Evolutionary conservation across 1,140 invertebrate genomes (phyloP), one percentile per base, ranked within the genome.

Genomic region (Oncopeltus fasciatus): DNA sequence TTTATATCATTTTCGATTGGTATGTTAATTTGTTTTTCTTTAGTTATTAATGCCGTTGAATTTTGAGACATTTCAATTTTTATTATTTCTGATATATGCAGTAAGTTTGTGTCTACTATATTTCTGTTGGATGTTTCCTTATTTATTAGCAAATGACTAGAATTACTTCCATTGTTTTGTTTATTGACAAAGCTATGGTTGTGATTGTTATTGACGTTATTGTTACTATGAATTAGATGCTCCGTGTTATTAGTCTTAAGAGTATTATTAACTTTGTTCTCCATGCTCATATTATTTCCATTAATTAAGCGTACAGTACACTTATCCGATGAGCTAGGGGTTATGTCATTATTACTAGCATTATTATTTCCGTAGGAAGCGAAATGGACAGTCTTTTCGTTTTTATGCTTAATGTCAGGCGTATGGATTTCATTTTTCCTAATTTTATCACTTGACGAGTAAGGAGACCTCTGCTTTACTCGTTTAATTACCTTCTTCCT

Each of bases 51-150:
- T 1, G 61, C 57, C 28, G 38, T 62, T 16, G 44, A 46, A 27
- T 62, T 53, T 21, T 62, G 38, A 18, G 61, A 62, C 51, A 62
- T 57, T 57, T 62, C 61, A 16, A 62, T 62, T 57, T 62, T 62
- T 29, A 62, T 62, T 0, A 62, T 38, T 57, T 62, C 61, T 2
- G 61, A 62, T 20, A 62, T 62, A 12, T 62, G 61, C 1, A 62
- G 51, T 18, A 43, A 28, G 44, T 53, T 62, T 28, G 33, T 24
- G 20, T 62, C 57, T 21, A 20, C 18, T 11, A 57, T 33, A 38
- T 38, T 44, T 4, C 57, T 44, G 24, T 59, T 59, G 11, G 16
- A 18, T 3, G 49, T 53, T 53, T 53, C 49, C 1, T 18, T 27
- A 24, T 53, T 18, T 24, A 24, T 26, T 18, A 24, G 12, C 5